A percentile compares a stretch with the other conserved stretches of the same genome.
Conservation (phyloP, 2,113 vertebrate species). For the Eurypyga helias region DNA sequence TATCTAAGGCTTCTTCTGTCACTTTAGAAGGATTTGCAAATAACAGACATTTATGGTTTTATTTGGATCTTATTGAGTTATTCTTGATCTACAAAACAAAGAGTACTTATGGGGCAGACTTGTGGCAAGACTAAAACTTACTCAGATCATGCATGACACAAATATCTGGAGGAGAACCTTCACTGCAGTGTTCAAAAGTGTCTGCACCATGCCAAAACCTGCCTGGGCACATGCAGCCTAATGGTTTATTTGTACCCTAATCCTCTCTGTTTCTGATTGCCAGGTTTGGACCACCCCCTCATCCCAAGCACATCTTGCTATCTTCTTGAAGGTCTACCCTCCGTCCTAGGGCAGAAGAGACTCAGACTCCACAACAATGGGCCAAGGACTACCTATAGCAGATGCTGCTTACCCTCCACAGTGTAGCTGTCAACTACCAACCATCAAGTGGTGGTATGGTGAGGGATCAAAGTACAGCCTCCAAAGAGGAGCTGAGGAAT, state of each 20-base stretch:
- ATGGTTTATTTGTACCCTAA: neutral
- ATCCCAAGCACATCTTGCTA: neutral
- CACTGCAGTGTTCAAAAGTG: neutral
- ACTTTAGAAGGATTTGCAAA: neutral
- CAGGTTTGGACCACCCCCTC: fast-evolving
- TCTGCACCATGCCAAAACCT: neutral
- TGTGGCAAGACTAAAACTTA: neutral
- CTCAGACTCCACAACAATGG: neutral
- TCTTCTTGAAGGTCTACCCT: neutral
- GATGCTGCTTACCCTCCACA: neutral
- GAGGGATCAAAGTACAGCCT: neutral
- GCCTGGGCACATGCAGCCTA: neutral
- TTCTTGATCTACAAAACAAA: neutral
- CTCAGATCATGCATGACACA: neutral
- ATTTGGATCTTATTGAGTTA: neutral
- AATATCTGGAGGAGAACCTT: neutral
- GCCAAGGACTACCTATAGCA: neutral
- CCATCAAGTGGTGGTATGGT: neutral
- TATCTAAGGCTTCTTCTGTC: neutral
- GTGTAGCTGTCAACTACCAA: neutral
- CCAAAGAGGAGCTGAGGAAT: fast-evolving
- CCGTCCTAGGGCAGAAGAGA: neutral
- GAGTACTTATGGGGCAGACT: neutral
- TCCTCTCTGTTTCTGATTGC: neutral
- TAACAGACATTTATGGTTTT: neutral